Evolutionary conservation across 2,113 vertebrate species (phyloP).

Genomic region (Salminus brasiliensis): DNA sequence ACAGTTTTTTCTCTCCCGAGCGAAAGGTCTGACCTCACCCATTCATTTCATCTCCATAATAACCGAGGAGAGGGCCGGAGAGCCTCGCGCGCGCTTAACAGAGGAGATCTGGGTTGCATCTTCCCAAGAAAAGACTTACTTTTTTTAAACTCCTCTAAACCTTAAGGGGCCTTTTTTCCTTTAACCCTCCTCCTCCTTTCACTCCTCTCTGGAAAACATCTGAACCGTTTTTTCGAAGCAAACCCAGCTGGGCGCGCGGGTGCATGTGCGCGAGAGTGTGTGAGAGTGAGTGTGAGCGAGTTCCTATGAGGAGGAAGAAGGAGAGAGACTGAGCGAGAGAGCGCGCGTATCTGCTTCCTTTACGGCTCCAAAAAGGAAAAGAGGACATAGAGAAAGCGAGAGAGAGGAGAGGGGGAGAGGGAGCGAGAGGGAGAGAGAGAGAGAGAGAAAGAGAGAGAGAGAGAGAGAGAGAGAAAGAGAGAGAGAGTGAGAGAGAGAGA

Average conservation of each 20-base stretch:
- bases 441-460: not conserved
- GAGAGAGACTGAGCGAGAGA: conserved; percentile 34
- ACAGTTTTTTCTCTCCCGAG: conserved; percentile 51
- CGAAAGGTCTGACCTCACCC: conserved; percentile 70
- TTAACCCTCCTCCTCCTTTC: conserved; percentile 76
- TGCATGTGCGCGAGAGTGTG: conserved; percentile 59
- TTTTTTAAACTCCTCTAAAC: conserved; percentile 76
- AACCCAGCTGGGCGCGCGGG: conserved; percentile 79
- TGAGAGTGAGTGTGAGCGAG: conserved; percentile 55
- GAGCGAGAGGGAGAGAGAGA: not conserved
- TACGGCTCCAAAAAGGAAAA: not conserved
- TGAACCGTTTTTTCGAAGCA: conserved; percentile 86
- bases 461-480: conserved; percentile 58
- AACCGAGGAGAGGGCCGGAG: conserved; percentile 69
- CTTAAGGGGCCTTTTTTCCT: conserved; percentile 81
- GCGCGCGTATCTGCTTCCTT: conserved; percentile 59
- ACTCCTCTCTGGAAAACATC: conserved; percentile 85
- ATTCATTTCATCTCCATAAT: conserved; percentile 81
- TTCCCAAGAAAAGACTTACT: conserved; percentile 69
- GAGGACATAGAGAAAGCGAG: not conserved
- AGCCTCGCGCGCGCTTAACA: conserved; percentile 13
- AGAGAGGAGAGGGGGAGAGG: not conserved
- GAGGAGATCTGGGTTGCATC: conserved; percentile 71
- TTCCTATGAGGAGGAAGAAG: conserved; percentile 49
- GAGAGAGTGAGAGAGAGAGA: conserved; percentile 54